phyloP scores from a whole-genome alignment of 2,797 vertebrate species.

The Paramormyrops hopkinsi region DNA sequence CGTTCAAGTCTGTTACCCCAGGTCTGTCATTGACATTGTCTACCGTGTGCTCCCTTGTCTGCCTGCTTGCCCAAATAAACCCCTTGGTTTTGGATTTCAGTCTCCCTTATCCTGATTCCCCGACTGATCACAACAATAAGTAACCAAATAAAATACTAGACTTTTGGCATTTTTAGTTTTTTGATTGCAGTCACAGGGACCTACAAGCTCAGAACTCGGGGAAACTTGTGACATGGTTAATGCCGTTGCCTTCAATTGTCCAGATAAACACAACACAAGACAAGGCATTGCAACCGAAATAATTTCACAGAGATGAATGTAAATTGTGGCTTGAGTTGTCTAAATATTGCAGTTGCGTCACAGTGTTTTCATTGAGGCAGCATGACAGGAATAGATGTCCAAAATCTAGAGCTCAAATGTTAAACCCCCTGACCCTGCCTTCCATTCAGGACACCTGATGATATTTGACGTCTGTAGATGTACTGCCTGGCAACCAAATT shows the following conservation, averaged over 20 bases:
- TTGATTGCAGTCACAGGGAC: not conserved
- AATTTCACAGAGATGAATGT: not conserved
- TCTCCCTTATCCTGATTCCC: too few species aligned
- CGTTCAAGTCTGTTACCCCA: too few species aligned
- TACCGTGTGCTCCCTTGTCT: too few species aligned
- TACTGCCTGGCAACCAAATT: constrained; percentile 1
- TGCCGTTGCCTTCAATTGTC: not conserved
- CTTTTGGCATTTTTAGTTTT: not conserved
- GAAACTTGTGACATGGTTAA: not conserved
- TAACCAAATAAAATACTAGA: not conserved
- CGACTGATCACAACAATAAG: not conserved
- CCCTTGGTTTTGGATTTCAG: too few species aligned
- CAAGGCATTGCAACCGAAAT: not conserved
- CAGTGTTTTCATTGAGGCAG: constrained; percentile 4
- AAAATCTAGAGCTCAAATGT: not conserved
- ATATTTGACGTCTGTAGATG: constrained; percentile 2
- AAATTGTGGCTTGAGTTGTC: constrained; percentile 3
- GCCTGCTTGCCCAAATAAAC: too few species aligned
- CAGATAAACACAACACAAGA: not conserved
- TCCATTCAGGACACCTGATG: constrained; percentile 13
- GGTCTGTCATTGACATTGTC: too few species aligned
- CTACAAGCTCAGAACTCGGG: not conserved
- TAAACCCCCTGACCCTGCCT: not conserved
- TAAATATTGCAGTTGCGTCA: not conserved
- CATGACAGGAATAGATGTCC: not conserved